These are phyloP conservation scores for Sebastes itinus DNA, from an alignment of 2,797 vertebrate genomes.

Conservation along the genomic window DNA sequence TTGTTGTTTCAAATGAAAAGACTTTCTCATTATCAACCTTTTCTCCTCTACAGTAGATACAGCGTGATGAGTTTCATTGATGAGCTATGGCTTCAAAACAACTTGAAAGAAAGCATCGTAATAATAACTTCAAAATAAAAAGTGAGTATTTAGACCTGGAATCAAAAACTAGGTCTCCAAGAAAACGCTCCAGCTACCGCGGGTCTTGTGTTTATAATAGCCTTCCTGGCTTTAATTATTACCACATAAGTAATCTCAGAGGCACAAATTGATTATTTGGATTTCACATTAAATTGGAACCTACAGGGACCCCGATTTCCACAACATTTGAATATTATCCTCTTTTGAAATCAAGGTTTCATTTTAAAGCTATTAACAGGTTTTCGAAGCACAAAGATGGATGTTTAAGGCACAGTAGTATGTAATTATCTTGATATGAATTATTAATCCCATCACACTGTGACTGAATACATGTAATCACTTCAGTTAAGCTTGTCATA, in stretches of 20 bases:
- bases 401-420: slow-evolving; percentile 51
- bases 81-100: slow-evolving; percentile 45
- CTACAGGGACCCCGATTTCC: slow-evolving; percentile 66
- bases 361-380: slow-evolving; percentile 69
- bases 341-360: slow-evolving; percentile 68
- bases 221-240: slow-evolving; percentile 69
- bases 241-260: slow-evolving; percentile 67
- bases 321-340: slow-evolving; percentile 58
- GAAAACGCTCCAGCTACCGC: slow-evolving; percentile 22
- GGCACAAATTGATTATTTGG: slow-evolving; percentile 70
- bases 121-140: background rate
- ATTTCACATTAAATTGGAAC: slow-evolving; percentile 64
- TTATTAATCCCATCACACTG: slow-evolving; percentile 65
- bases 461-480: slow-evolving; percentile 48
- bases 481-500: slow-evolving; percentile 16
- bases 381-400: slow-evolving; percentile 56
- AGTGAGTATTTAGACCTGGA: slow-evolving; percentile 10
- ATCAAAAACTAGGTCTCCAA: slow-evolving; percentile 40
- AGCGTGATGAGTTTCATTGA: slow-evolving; percentile 36
- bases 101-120: slow-evolving; percentile 30
- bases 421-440: slow-evolving; percentile 65
- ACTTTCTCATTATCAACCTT: slow-evolving; percentile 36
- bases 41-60: slow-evolving; percentile 14
- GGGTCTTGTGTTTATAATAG: slow-evolving; percentile 56
- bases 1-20: slow-evolving; percentile 60